Conservation (phyloP, 1,140 invertebrate genomes). For the Sarcophaga bullata region DNA sequence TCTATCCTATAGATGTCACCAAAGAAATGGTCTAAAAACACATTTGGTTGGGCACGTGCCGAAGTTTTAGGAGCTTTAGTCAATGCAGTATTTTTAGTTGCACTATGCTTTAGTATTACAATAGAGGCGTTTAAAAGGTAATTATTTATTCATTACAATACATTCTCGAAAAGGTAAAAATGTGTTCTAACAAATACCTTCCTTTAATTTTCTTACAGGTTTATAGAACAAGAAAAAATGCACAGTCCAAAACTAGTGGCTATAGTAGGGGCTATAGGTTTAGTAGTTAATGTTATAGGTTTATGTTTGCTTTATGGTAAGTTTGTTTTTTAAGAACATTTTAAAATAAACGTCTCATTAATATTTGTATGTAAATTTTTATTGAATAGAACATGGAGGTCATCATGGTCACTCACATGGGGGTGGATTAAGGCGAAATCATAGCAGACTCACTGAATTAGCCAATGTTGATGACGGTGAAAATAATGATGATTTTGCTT, state of each 20-base stretch:
- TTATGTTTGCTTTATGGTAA: slow-evolving; percentile 85
- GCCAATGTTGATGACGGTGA: slow-evolving; percentile 81
- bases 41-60: slow-evolving; percentile 93
- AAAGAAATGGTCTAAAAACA: slow-evolving; percentile 95
- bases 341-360: slow-evolving; percentile 4
- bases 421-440: slow-evolving; percentile 72
- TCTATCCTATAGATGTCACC: slow-evolving; percentile 82
- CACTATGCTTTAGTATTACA: slow-evolving; percentile 91
- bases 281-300: slow-evolving; percentile 86
- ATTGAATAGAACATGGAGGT: slow-evolving; percentile 76
- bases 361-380: slow-evolving; percentile 13
- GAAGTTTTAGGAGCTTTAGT: slow-evolving; percentile 94
- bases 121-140: slow-evolving; percentile 87
- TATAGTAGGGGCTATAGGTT: slow-evolving; percentile 80
- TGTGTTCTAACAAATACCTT: not conserved
- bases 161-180: not conserved
- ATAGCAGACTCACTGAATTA: slow-evolving; percentile 64
- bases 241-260: slow-evolving; percentile 81
- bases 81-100: slow-evolving; percentile 93
- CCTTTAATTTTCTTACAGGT: slow-evolving; percentile 60
- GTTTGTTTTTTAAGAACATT: slow-evolving; percentile 50
- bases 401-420: slow-evolving; percentile 81
- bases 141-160: slow-evolving; percentile 43
- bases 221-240: slow-evolving; percentile 86
- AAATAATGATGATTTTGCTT: slow-evolving; percentile 72